Base-by-base conservation (phyloP, 64 coral and sea anemone genomes). In the Porites australiensis region DNA sequence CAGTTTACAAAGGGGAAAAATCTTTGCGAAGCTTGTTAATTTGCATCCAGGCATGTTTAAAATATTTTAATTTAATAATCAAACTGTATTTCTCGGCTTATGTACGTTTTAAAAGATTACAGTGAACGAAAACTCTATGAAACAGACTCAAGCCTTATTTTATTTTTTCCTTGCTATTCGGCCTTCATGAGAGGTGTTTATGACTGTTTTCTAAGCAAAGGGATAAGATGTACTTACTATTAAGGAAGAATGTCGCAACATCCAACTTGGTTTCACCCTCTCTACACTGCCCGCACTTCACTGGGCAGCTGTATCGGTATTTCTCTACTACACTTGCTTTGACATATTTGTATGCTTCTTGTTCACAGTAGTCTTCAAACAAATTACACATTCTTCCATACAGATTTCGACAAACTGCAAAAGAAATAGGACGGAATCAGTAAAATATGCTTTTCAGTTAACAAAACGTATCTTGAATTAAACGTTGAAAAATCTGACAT, bases 361-460 rank as follows among this genome's bases (percentile, higher is more conserved):
- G 79, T 6, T 82, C 23, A 14, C 79, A 82, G 7, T 82, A 82
- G 6, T 64, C 58, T 5, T 82, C 43, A 58, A 58, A 82, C 37
- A 82, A 82, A 82, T 57, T 64, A 3, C 79, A 82, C 15, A 82
- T 0, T 37, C 79, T 47, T 2, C 3, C 43, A 50, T 82, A 82
- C 45, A 82, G 79, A 19, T 82, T 82, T 44, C 22, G 14, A 44
- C 79, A 82, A n/a, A 64, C 79, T 82, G 60, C 58, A 63, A 82
- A 64, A 62, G 8, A 18, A 64, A 82, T 16, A 16, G 18, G 4
- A 78, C 50, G 23, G 18, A 10, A 21, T 58, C 9, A 20, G 77
- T 27, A 27, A 79, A 79, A 21, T 11, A 79, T 10, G 76, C 27
- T 13, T 5, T 6, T 0, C 12, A 71, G 21, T 10, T 8, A 8